Evolutionary conservation across 1,140 invertebrate species (phyloP), one percentile per base, ranked within the genome.

Genomic region (Halyomorpha halys): DNA sequence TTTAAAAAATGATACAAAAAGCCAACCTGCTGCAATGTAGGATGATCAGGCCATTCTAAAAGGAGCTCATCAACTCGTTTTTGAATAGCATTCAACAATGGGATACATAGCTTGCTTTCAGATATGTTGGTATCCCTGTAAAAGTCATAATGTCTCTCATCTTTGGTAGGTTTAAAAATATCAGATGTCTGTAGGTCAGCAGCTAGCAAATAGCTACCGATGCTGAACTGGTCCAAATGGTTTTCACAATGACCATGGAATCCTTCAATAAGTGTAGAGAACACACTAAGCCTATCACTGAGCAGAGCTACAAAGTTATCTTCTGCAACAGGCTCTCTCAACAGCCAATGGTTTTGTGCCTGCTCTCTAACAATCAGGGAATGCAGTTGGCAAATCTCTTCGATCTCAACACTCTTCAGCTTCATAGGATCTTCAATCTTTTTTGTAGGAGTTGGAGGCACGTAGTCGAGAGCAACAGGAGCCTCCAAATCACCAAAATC

Each of bases 41-140:
- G 91, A 79, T 97, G 90, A 65, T 94, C 91, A 0, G 93, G 89
- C 89, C 91, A 97, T 69, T 91, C 82, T 2, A 79, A 71, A 18
- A 92, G 73, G n/a, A 97, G 74, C 45, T 84, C 76, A n/a, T 78
- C 72, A 1, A 91, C 82, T 59, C 80, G 77, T 2, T 75, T 72
- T 62, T 80, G 77, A 18, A 95, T 79, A 54, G 73, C 74, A 15
- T 83, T 74, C 44, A 97, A 73, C 1, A 93, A 73, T 5, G 83
- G 79, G 8, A 82, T 73, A 71, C 90, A 90, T 44, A 83, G 78
- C 47, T 84, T 79, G 0, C 87, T 83, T 76, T 96, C 88, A 0
- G 81, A 74, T 0, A 93, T 79, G 75, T 94, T 90, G 1, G 87
- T 74, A 68, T 94, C 90, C 68, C 82, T 83, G 73, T 99, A 98